Base-by-base conservation (phyloP, 2,113 vertebrate species). In the Erythrocercus mccallii region DNA sequence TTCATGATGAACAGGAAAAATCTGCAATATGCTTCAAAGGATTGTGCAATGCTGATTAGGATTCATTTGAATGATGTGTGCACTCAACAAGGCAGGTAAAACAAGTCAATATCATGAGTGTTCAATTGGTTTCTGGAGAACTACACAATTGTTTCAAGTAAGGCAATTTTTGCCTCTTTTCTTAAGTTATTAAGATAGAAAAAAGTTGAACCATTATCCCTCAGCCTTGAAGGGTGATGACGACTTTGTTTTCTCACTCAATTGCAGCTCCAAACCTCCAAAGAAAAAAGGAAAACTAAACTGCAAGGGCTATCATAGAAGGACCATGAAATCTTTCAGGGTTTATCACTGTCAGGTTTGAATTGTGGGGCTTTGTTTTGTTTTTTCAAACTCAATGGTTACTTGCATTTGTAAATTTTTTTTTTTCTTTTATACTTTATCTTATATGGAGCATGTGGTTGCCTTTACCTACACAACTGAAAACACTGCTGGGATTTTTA, bases 381-480 rank as follows among this genome's bases (percentile, higher is more conserved):
- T 70, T 48, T 61, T 48, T 61, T 40, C 48, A 77, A 93, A 95
- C 25, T n/a, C 12, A 72, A 78, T 8, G 19, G 50, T 58, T 58
- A 80, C 12, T 65, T 20, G 33, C 60, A 82, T 68, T 81, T 93
- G 40, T 58, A 94, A 54, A 30, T 42, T 47, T 58, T 42, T 15
- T 30, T 22, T 20, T 50, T 58, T 62, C 12, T 57, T 87, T 79
- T 40, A 65, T 17, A 33, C 21, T 92, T 87, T 86, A 48, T 89
- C 89, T 93, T 90, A 66, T 6, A 61, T 51, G 31, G 38, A 71
- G 81, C 31, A 50, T 4, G 10, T 42, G 21, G 44, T 70, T 94
- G 48, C 58, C 38, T 96, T 97, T 95, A 95, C 93, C 65, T 77
- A 62, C 24, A 45, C 22, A 95, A 85, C 61, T 90, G 82, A 88